These are phyloP conservation scores for Morphnarchus princeps DNA, from an alignment of 2,113 vertebrate genomes.

Conservation along the genomic window DNA sequence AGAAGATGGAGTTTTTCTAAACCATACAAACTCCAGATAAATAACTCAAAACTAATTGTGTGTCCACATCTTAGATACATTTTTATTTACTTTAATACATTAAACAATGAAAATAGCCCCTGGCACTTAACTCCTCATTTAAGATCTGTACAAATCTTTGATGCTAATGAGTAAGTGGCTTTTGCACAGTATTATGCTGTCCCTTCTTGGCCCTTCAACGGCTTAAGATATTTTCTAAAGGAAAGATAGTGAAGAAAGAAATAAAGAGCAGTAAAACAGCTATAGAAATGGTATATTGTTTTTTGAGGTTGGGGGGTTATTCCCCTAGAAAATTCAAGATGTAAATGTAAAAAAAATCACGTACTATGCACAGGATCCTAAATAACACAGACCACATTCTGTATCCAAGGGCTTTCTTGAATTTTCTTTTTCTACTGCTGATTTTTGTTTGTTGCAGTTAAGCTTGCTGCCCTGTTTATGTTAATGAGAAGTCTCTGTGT, in stretches of 20 bases:
- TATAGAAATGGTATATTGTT: neutral
- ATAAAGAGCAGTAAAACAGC: neutral
- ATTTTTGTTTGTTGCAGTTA: slow-evolving; percentile 52
- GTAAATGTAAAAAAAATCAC: neutral
- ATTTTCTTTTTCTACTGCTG: slow-evolving; percentile 18
- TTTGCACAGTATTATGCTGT: slow-evolving; percentile 58
- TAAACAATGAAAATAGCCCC: slow-evolving; percentile 79
- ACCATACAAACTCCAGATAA: slow-evolving; percentile 85
- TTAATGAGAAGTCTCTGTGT: slow-evolving; percentile 78
- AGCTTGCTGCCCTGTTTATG: slow-evolving; percentile 74
- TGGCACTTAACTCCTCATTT: slow-evolving; percentile 71
- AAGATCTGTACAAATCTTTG: slow-evolving; percentile 67
- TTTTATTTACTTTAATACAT: slow-evolving; percentile 82
- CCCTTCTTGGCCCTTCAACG: slow-evolving; percentile 18
- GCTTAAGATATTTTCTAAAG: slow-evolving; percentile 27
- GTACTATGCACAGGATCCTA: neutral
- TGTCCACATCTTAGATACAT: slow-evolving; percentile 80
- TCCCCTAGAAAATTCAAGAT: neutral
- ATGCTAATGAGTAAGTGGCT: slow-evolving; percentile 59
- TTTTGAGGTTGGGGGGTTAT: neutral
- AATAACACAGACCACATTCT: neutral
- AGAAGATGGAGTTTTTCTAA: slow-evolving; percentile 89
- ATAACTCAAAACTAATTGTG: slow-evolving; percentile 84
- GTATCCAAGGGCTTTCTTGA: neutral
- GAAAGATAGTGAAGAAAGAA: neutral